Evolutionary conservation across 2,888 invertebrate species (phyloP).

Genomic region (Xestia ashworthii): DNA sequence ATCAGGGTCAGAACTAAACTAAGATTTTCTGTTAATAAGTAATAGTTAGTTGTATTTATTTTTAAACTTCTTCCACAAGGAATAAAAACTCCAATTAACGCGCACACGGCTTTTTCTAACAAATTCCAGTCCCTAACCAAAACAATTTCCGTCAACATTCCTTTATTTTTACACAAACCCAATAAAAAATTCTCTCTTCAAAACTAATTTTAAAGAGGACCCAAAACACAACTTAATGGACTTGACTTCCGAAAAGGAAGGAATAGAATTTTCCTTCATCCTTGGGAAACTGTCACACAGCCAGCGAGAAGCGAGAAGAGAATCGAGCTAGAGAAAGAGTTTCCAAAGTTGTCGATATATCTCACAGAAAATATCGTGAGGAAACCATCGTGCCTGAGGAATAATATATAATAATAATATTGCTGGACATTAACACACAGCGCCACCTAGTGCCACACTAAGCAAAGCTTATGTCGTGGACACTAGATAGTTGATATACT

Average conservation of each 20-base stretch:
- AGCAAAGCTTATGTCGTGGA: too few relatives aligned
- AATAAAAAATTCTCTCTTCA: slow-evolving; percentile 18
- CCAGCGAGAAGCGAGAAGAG: background rate
- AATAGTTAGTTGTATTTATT: too few relatives aligned
- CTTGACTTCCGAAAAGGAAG: slow-evolving; percentile 21
- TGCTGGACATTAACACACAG: too few relatives aligned
- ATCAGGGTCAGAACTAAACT: too few relatives aligned
- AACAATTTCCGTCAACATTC: slow-evolving; percentile 13
- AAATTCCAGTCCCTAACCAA: background rate
- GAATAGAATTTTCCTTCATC: slow-evolving; percentile 7
- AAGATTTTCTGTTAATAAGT: too few relatives aligned
- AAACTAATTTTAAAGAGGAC: slow-evolving; percentile 19
- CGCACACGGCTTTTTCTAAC: too few relatives aligned
- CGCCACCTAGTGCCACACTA: too few relatives aligned
- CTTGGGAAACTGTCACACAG: background rate
- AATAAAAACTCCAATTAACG: background rate
- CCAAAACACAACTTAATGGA: slow-evolving; percentile 21
- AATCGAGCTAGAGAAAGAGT: background rate
- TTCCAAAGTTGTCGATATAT: background rate
- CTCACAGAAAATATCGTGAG: too few relatives aligned
- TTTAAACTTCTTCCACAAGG: background rate
- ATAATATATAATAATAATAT: too few relatives aligned
- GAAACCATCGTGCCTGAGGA: too few relatives aligned
- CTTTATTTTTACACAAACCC: background rate
- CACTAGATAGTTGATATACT: too few relatives aligned